Percentiles rank a stretch among this genome's conserved stretches.
Conservation (phyloP, 92 coral and sea anemone species). For the Parazoanthus swiftii region DNA sequence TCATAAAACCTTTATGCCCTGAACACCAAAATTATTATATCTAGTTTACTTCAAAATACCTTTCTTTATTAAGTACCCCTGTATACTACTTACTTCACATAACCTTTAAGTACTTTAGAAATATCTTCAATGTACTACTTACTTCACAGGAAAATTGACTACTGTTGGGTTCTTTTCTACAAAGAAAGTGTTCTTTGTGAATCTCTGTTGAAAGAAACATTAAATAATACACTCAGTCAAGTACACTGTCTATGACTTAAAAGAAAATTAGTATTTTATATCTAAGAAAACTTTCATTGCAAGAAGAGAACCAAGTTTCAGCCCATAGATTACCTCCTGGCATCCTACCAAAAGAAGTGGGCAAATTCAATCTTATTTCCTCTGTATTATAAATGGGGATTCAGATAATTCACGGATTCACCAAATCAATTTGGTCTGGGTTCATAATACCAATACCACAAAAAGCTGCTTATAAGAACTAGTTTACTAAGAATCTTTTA, state of each 20-base stretch:
- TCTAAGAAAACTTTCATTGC: not conserved
- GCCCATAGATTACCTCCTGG: too few relatives aligned
- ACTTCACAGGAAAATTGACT: slow-evolving; percentile 97
- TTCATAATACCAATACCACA: too few relatives aligned
- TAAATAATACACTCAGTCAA: not conserved
- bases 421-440: too few relatives aligned
- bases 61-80: not conserved
- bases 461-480: too few relatives aligned
- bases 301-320: not conserved
- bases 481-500: too few relatives aligned
- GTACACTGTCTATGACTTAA: not conserved
- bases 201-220: slow-evolving; percentile 66
- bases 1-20: not conserved
- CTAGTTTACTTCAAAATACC: too few relatives aligned
- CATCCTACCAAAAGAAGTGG: too few relatives aligned
- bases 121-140: slow-evolving; percentile 33
- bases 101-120: not conserved
- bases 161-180: slow-evolving; percentile 96
- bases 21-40: not conserved
- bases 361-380: too few relatives aligned
- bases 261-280: not conserved
- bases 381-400: too few relatives aligned
- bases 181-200: slow-evolving; percentile 93
- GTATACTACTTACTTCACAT: not conserved
- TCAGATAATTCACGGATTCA: too few relatives aligned